Evolutionary conservation across 2,888 invertebrate genomes (phyloP).

Genomic region (Torymus auratus): DNA sequence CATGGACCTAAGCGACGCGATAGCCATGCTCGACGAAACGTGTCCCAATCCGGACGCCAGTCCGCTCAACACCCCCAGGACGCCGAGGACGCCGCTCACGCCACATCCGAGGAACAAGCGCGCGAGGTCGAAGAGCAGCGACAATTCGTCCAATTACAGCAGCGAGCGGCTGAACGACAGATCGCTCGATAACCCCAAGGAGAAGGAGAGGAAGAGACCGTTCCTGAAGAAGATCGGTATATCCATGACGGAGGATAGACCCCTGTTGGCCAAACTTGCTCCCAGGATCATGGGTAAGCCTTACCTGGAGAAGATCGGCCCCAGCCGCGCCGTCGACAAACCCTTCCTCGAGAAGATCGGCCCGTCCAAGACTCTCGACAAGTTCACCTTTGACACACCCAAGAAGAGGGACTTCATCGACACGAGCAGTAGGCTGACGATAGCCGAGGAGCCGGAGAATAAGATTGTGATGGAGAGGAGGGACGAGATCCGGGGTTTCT

Average conservation of each 20-base stretch:
- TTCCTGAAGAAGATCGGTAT: conserved; percentile 74
- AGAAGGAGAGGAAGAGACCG: conserved; percentile 68
- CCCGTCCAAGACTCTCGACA: conserved; percentile 72
- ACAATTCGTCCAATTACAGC: conserved; percentile 73
- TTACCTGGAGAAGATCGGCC: conserved; percentile 73
- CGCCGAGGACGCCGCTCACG: conserved; percentile 72
- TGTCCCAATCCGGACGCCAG: conserved; percentile 73
- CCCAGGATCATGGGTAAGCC: conserved; percentile 72
- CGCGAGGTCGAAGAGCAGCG: conserved; percentile 74
- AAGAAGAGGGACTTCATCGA: conserved; percentile 53
- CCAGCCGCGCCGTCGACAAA: conserved; percentile 72
- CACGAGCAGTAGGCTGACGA: conserved; percentile 24
- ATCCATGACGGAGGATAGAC: conserved; percentile 73
- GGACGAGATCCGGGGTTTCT: conserved; percentile 48
- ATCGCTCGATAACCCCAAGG: conserved; percentile 44
- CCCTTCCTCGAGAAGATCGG: conserved; percentile 73
- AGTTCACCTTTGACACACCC: conserved; percentile 70
- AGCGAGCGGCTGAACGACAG: conserved; percentile 70
- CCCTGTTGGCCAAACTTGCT: conserved; percentile 70
- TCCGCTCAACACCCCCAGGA: conserved; percentile 72
- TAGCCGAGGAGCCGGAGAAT: conserved; percentile 31
- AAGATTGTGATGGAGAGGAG: conserved; percentile 28
- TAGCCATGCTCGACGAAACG: conserved; percentile 73
- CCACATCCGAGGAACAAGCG: conserved; percentile 70
- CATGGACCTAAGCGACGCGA: conserved; percentile 74